Conservation (phyloP, 2,888 invertebrate genomes). For the Drosophila lutescens region DNA sequence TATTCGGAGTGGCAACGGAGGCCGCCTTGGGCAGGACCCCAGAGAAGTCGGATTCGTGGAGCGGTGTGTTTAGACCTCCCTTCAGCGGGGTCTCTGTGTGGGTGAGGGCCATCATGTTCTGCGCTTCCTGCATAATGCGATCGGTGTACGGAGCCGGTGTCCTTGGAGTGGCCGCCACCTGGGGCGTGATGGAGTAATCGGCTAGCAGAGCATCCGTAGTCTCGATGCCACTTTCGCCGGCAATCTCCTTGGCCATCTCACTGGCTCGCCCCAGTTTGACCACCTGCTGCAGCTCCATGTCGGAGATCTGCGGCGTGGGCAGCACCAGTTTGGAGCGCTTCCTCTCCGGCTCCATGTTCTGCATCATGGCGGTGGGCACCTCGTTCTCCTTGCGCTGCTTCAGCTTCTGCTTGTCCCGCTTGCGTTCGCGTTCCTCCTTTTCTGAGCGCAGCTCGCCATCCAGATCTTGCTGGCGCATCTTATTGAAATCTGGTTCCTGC, state of each 20-base stretch:
- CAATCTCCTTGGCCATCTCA: constrained; percentile 95
- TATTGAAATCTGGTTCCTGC: constrained; percentile 94
- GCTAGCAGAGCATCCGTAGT: constrained; percentile 94
- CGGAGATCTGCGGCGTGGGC: constrained; percentile 98
- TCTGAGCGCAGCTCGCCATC: constrained; percentile 96
- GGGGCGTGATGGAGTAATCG: constrained; percentile 93
- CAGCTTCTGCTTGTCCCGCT: constrained; percentile 97
- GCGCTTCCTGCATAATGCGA: constrained; percentile 95
- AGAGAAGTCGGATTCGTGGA: constrained; percentile 95
- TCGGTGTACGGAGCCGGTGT: constrained; percentile 95
- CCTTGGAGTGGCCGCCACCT: constrained; percentile 90
- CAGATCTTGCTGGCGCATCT: constrained; percentile 95
- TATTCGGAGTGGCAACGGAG: constrained; percentile 93
- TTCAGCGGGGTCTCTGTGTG: constrained; percentile 99
- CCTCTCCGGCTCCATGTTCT: constrained; percentile 94
- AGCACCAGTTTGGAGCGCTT: constrained; percentile 98
- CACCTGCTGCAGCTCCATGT: constrained; percentile 94
- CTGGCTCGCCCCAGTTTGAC: constrained; percentile 96
- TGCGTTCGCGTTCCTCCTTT: constrained; percentile 95
- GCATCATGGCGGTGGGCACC: constrained; percentile 94
- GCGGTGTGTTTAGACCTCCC: constrained; percentile 97
- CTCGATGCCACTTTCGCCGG: constrained; percentile 90
- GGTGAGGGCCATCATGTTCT: constrained; percentile 98
- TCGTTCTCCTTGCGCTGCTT: constrained; percentile 98
- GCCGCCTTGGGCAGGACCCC: constrained; percentile 91